Percentiles rank a stretch among this genome's conserved stretches.
These are phyloP conservation scores for Aphis craccivora DNA, from an alignment of 1,140 invertebrate species.

Conservation along the genomic window DNA sequence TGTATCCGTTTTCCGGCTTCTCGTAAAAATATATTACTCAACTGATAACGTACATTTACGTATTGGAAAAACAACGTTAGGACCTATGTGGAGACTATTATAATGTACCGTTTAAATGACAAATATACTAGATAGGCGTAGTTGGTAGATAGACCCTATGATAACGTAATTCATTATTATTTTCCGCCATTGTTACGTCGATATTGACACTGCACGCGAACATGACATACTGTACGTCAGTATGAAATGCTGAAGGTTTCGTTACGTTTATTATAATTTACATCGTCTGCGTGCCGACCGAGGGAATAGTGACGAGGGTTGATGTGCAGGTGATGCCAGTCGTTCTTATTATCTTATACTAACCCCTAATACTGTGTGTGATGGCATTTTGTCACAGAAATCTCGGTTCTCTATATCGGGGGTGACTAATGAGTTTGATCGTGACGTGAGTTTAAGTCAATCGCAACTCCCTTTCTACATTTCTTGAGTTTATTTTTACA, in stretches of 20 bases:
- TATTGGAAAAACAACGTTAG: not conserved
- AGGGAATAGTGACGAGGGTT: not conserved
- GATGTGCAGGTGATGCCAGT: not conserved
- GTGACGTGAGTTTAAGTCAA: too few species aligned
- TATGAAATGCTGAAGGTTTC: not conserved
- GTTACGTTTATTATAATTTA: not conserved
- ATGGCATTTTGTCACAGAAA: too few species aligned
- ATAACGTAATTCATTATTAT: not conserved
- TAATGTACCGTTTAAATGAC: not conserved
- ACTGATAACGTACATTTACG: not conserved
- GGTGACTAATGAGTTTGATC: too few species aligned
- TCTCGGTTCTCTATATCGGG: too few species aligned
- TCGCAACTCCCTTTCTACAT: too few species aligned
- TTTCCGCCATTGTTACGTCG: not conserved
- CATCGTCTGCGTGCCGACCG: too few species aligned
- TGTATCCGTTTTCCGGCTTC: not conserved
- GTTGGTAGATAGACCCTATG: too few species aligned
- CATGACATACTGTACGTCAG: not conserved
- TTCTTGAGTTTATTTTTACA: too few species aligned
- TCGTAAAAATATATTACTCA: not conserved
- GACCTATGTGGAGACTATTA: not conserved
- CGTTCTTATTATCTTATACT: not conserved
- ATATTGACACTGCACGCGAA: not conserved
- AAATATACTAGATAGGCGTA: not conserved
- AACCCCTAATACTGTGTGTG: too few species aligned